Conservation (phyloP, 2,888 invertebrate genomes). For the Liodrosophila aerea region DNA sequence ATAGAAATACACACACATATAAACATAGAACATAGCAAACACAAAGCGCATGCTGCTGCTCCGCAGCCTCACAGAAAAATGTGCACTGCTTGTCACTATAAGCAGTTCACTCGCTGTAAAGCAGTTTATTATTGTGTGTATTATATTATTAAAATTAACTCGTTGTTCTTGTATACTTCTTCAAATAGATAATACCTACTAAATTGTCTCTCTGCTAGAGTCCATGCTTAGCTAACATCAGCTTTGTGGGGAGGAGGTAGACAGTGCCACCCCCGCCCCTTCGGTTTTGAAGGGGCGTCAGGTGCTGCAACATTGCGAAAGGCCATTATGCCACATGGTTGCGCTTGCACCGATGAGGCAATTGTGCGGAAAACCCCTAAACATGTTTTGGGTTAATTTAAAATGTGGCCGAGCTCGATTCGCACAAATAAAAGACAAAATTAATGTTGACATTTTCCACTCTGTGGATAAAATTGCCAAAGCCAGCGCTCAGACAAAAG, state of each 20-base stretch:
- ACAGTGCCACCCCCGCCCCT: background rate
- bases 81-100: too few species aligned
- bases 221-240: slow-evolving; percentile 19
- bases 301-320: slow-evolving; percentile 53
- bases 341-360: slow-evolving; percentile 66
- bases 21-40: too few species aligned
- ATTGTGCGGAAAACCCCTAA: slow-evolving; percentile 80
- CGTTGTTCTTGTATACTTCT: too few species aligned
- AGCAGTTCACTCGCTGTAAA: too few species aligned
- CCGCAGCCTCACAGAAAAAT: too few species aligned
- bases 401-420: slow-evolving; percentile 77
- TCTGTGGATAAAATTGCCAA: slow-evolving; percentile 73
- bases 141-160: too few species aligned
- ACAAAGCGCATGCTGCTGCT: too few species aligned
- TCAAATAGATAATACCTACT: too few species aligned
- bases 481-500: slow-evolving; percentile 57
- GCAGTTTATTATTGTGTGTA: too few species aligned
- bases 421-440: slow-evolving; percentile 79
- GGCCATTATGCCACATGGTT: slow-evolving; percentile 58
- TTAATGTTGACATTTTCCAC: slow-evolving; percentile 80
- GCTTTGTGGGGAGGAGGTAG: background rate
- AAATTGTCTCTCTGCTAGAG: too few species aligned
- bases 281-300: slow-evolving; percentile 61
- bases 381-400: slow-evolving; percentile 81
- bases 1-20: too few species aligned